Evolutionary conservation across 1,140 invertebrate species (phyloP).

Genomic region (Leptinotarsa texana): DNA sequence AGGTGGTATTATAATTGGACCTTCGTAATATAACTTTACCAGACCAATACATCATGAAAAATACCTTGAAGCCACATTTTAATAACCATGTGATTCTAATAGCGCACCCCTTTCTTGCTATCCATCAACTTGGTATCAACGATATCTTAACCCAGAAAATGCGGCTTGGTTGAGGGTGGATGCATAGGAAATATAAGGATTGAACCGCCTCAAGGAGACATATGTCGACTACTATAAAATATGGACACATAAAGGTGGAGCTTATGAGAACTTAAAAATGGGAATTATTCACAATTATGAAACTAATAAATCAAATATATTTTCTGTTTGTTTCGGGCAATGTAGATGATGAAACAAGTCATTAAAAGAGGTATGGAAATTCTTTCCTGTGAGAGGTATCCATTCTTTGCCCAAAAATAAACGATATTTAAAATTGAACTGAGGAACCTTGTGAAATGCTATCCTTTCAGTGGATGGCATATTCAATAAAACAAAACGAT

Average conservation of each 20-base stretch:
- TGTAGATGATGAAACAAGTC: neutral
- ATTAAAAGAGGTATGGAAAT: too few relatives aligned
- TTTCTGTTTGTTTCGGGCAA: neutral
- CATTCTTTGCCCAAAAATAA: too few relatives aligned
- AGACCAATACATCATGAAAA: constrained; percentile 3
- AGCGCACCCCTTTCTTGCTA: constrained; percentile 4
- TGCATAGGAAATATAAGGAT: too few relatives aligned
- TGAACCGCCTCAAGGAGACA: neutral
- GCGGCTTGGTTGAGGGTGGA: neutral
- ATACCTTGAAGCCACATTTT: neutral
- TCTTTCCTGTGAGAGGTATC: too few relatives aligned
- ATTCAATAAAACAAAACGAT: too few relatives aligned
- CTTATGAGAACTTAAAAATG: constrained; percentile 1
- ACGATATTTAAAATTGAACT: too few relatives aligned
- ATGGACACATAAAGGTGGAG: constrained; percentile 5
- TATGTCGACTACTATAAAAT: neutral
- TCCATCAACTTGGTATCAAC: neutral
- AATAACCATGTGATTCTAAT: constrained; percentile 8
- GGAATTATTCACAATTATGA: constrained; percentile 4
- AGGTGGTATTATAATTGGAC: constrained; percentile 5
- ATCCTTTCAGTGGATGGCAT: too few relatives aligned
- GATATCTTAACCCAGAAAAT: constrained; percentile 3
- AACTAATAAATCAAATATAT: constrained; percentile 1
- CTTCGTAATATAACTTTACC: neutral
- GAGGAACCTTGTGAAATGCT: too few relatives aligned